Evolutionary conservation across 1,140 invertebrate species (phyloP).

Genomic region (Charaxes varanes): DNA sequence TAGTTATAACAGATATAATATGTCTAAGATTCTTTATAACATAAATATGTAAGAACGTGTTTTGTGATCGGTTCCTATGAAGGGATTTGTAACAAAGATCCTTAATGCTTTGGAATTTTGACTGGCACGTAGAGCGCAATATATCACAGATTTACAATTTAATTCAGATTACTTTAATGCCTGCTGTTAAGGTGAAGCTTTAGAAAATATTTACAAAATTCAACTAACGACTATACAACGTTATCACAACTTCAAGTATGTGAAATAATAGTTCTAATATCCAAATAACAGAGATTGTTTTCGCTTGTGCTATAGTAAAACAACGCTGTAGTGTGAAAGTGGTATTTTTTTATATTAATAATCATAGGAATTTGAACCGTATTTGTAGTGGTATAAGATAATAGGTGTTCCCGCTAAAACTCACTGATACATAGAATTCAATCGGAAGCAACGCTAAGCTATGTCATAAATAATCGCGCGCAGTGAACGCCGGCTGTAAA

Average conservation of each 20-base stretch:
- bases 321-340: not conserved
- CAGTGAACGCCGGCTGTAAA: conserved; percentile 48
- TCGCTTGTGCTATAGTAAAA: conserved; percentile 2
- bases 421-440: conserved; percentile 23
- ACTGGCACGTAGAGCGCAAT: not conserved
- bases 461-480: conserved; percentile 47
- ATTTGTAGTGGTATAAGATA: conserved; percentile 7
- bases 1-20: too few relatives aligned
- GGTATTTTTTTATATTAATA: not conserved
- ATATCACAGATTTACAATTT: conserved; percentile 8
- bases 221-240: conserved; percentile 5
- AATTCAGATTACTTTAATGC: conserved; percentile 21
- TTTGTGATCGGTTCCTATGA: not conserved
- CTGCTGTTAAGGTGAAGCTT: conserved; percentile 20
- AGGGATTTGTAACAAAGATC: conserved; percentile 4
- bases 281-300: conserved; percentile 11
- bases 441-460: conserved; percentile 47
- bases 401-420: not conserved
- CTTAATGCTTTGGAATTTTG: not conserved
- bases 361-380: conserved; percentile 6
- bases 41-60: too few relatives aligned
- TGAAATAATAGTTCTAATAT: conserved; percentile 11
- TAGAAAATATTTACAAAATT: conserved; percentile 28
- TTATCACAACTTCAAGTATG: not conserved
- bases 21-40: too few relatives aligned